phyloP scores from a whole-genome alignment of 2,113 vertebrate genomes.

The Rhea pennata region DNA sequence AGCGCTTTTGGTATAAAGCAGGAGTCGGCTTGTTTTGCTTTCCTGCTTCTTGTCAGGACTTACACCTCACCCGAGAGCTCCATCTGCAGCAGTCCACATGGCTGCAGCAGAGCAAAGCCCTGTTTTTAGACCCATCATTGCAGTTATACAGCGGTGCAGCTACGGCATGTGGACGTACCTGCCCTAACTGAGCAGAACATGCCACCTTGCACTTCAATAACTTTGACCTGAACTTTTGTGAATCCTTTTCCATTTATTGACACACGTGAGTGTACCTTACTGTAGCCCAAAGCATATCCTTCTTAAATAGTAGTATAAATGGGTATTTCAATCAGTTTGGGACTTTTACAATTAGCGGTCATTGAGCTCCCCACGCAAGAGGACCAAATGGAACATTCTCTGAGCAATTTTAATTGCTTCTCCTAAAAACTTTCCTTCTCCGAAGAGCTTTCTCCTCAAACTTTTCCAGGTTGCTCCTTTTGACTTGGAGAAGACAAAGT shows the following conservation, averaged over 20 bases:
- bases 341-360: neutral
- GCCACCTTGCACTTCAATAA: neutral
- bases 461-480: neutral
- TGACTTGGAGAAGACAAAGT: neutral
- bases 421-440: neutral
- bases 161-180: too few species aligned
- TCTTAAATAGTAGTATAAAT: neutral
- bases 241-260: neutral
- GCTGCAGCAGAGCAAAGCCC: neutral
- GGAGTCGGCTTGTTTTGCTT: neutral
- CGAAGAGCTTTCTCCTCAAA: too few species aligned
- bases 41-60: neutral
- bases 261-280: neutral
- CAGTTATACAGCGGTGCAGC: neutral
- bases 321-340: neutral
- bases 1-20: neutral
- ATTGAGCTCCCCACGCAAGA: neutral
- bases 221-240: neutral
- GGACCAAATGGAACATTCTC: neutral
- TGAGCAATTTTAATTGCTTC: neutral
- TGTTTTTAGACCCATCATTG: neutral
- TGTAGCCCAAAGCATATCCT: neutral
- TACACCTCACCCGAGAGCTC: neutral
- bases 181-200: neutral
- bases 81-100: neutral